These are phyloP conservation scores for Platichthys stellatus DNA, from an alignment of 2,113 vertebrate genomes.

Conservation along the genomic window DNA sequence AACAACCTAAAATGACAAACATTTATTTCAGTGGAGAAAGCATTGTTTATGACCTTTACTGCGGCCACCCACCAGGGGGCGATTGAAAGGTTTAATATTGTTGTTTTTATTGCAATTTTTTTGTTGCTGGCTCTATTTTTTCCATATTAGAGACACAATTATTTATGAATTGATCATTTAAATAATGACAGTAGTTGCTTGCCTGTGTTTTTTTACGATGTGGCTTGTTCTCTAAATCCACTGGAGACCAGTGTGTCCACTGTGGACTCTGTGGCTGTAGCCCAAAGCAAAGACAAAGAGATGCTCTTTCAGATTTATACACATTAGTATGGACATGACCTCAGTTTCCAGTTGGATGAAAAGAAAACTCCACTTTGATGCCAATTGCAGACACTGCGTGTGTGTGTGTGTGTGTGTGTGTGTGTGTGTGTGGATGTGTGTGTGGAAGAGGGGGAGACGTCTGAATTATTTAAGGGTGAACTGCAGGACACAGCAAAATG, in stretches of 20 bases:
- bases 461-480: slow-evolving; percentile 75
- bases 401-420: slow-evolving; percentile 19
- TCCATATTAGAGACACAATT: too few relatives aligned
- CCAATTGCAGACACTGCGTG: slow-evolving; percentile 27
- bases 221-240: neutral
- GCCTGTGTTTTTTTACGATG: neutral
- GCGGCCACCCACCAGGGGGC: too few relatives aligned
- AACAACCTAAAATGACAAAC: too few relatives aligned
- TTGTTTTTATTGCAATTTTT: too few relatives aligned
- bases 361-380: slow-evolving; percentile 53
- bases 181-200: too few relatives aligned
- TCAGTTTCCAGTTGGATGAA: slow-evolving; percentile 50
- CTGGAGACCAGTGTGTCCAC: neutral
- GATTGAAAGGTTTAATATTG: too few relatives aligned
- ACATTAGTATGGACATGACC: slow-evolving; percentile 36
- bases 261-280: neutral
- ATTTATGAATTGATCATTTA: too few relatives aligned
- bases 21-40: too few relatives aligned
- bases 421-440: slow-evolving; percentile 17
- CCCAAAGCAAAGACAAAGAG: slow-evolving; percentile 23
- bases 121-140: too few relatives aligned
- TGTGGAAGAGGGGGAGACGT: slow-evolving; percentile 15
- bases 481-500: slow-evolving; percentile 58
- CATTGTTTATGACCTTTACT: too few relatives aligned
- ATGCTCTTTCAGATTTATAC: slow-evolving; percentile 30